Base-by-base conservation (phyloP, 2,888 invertebrate genomes). In the Meghimatium bilineatum region DNA sequence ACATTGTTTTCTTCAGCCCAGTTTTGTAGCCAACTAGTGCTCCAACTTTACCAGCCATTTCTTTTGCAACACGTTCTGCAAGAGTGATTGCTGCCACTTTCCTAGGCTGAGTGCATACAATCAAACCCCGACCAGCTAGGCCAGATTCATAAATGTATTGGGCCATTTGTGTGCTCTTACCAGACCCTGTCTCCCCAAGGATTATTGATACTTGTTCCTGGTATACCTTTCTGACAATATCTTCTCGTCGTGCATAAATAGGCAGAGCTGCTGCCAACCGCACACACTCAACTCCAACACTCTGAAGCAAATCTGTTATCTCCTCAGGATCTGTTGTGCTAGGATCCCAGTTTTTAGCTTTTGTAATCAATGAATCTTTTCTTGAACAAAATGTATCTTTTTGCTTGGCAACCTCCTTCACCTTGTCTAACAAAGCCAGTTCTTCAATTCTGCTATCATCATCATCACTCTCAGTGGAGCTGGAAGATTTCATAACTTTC, bases 111-210 rank as follows among this genome's bases (percentile, higher is more conserved):
- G 94, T 93, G 85, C 93, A 93, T 3, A 91, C 91, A 49, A 93
- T 91, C 52, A 88, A 67, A 1, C 91, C 91, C 1, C 88, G 74
- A 6, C 87, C 86, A 32, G 87, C 86, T 75, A 90, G 83, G 23
- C 89, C 90, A 2, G 91, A 89, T 66, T 92, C 91, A 49, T 90
- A 88, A 0, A 94, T 84, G 82, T 93, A 94, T 85, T 93, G 93
- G 6, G 89, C 88, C 82, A 94, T 86, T 87, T 94, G 94, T 29
- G 93, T 93, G 80, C 93, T 94, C 85, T 94, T 94, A 1, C 94
- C 94, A 0, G 93, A 93, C 6, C 94, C 93, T 6, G 94, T 93
- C 83, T 94, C 93, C 8, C 93, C 94, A 29, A 92, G 87, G 0
- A 94, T 86, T 10, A 94, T 88, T 32, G 88, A 87, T 1, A 93